A percentile compares a stretch with the other conserved stretches of the same genome.
Evolutionary conservation across 2,888 invertebrate genomes (phyloP).

Genomic region (Apodemia mormo): DNA sequence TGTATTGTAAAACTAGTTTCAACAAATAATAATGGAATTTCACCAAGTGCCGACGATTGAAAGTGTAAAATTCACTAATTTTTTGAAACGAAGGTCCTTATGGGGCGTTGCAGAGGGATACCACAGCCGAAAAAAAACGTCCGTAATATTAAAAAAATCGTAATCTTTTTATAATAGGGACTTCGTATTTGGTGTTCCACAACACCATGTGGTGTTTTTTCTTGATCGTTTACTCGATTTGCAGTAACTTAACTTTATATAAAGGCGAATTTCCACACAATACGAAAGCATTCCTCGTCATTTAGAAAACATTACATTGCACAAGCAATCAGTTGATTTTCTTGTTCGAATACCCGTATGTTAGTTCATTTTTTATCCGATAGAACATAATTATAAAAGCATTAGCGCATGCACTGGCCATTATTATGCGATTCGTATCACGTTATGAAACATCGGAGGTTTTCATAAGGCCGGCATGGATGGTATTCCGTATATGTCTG

Average conservation of each 20-base stretch:
- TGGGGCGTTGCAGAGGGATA: too few relatives aligned
- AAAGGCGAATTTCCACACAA: not conserved
- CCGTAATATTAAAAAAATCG: too few relatives aligned
- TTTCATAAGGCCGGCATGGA: not conserved
- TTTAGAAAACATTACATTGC: slow-evolving; percentile 11
- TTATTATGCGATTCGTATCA: slow-evolving; percentile 15
- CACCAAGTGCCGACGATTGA: too few relatives aligned
- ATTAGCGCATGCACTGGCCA: slow-evolving; percentile 11
- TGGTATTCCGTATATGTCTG: not conserved
- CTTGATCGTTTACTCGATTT: too few relatives aligned
- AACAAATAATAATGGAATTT: too few relatives aligned
- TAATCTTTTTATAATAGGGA: too few relatives aligned
- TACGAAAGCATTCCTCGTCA: not conserved
- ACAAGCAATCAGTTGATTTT: slow-evolving; percentile 4
- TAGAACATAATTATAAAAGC: slow-evolving; percentile 12
- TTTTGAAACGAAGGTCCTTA: too few relatives aligned
- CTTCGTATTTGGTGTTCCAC: too few relatives aligned
- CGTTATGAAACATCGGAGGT: slow-evolving; percentile 4
- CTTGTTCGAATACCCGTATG: not conserved
- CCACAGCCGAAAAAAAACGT: too few relatives aligned
- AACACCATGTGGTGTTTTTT: too few relatives aligned
- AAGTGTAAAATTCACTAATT: too few relatives aligned
- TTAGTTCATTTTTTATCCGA: slow-evolving; percentile 1
- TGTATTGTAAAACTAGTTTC: too few relatives aligned
- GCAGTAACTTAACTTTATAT: not conserved